Base-by-base conservation (phyloP, 2,797 vertebrate genomes). In the Takifugu ocellatus region DNA sequence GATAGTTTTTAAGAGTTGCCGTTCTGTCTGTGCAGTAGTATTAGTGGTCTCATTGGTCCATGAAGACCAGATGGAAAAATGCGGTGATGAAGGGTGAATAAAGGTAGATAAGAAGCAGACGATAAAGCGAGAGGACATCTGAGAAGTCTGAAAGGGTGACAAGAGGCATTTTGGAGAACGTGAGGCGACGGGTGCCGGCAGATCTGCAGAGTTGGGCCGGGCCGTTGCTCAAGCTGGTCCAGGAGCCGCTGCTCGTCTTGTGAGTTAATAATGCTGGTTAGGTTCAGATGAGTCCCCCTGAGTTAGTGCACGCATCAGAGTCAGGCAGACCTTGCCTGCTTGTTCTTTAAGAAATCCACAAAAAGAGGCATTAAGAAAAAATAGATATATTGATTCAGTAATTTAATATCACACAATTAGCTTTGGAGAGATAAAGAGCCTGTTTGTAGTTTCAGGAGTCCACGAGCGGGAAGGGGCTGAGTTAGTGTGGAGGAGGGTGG, bases 241-340 rank as follows among this genome's bases (percentile, higher is more conserved):
- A 61, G 61, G 53, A 70, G 73, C 78, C 68, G 74, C 71, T 77
- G 66, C 66, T 58, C 52, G 52, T 74, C 58, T 49, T 50, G 55
- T 79, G 45, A 78, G 80, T 77, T 75, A 70, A 75, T 84, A 82
- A 83, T 84, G 84, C 82, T 82, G 83, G 81, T 78, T 80, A 82
- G 75, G 78, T 86, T 83, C 69, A 82, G 66, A 85, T 83, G 78
- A 86, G 87, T 88, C 88, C 88, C 86, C 90, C 91, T 92, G 90
- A 91, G 89, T 90, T 91, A 90, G 87, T 89, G 85, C 83, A 84
- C 85, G 77, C 70, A 25, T 84, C 78, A 67, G 70, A 85, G 74
- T 78, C 77, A 57, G 63, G 76, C 84, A 70, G 81, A 74, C 80
- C 48, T 73, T 10, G 68, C 62, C 77, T 0, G 63, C 74, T 76